Percentiles rank a stretch among this genome's conserved stretches.
Evolutionary conservation across 2,888 invertebrate genomes (phyloP).

Genomic region (Neoaliturus tenellus): DNA sequence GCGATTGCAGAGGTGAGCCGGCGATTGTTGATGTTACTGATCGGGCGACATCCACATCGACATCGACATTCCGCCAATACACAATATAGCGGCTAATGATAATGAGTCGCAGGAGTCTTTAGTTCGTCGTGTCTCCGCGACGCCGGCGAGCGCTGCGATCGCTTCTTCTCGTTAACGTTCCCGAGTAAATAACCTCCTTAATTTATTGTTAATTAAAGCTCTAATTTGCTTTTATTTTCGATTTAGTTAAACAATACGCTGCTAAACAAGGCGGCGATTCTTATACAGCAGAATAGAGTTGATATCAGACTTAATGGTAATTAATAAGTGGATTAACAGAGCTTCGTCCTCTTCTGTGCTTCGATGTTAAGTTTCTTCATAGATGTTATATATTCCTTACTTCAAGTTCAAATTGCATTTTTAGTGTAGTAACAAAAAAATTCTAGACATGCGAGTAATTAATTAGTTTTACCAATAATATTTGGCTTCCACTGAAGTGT

Average conservation of each 20-base stretch:
- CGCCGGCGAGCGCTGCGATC: slow-evolving; percentile 1
- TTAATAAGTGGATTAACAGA: background rate
- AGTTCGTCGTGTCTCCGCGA: slow-evolving; percentile 39
- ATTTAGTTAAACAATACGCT: slow-evolving; percentile 46
- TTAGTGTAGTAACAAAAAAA: too few relatives aligned
- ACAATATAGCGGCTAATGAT: slow-evolving; percentile 37
- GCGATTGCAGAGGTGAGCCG: too few relatives aligned
- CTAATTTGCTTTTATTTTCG: slow-evolving; percentile 54
- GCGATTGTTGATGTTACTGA: too few relatives aligned
- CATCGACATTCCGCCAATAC: slow-evolving; percentile 12
- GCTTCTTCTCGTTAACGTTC: slow-evolving; percentile 21
- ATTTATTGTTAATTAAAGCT: slow-evolving; percentile 56
- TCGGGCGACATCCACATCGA: background rate
- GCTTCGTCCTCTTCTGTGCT: too few relatives aligned
- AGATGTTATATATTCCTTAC: too few relatives aligned
- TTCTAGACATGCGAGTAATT: too few relatives aligned
- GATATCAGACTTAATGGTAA: slow-evolving; percentile 9
- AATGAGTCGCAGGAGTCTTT: too few relatives aligned
- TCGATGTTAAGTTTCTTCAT: too few relatives aligned
- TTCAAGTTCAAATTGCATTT: too few relatives aligned
- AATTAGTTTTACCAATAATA: too few relatives aligned
- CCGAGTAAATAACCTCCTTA: slow-evolving; percentile 34
- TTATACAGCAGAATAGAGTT: slow-evolving; percentile 45
- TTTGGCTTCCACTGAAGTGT: too few relatives aligned
- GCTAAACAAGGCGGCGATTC: slow-evolving; percentile 43